Evolutionary conservation across 2,797 vertebrate genomes (phyloP).

Genomic region (Anguilla obscura): DNA sequence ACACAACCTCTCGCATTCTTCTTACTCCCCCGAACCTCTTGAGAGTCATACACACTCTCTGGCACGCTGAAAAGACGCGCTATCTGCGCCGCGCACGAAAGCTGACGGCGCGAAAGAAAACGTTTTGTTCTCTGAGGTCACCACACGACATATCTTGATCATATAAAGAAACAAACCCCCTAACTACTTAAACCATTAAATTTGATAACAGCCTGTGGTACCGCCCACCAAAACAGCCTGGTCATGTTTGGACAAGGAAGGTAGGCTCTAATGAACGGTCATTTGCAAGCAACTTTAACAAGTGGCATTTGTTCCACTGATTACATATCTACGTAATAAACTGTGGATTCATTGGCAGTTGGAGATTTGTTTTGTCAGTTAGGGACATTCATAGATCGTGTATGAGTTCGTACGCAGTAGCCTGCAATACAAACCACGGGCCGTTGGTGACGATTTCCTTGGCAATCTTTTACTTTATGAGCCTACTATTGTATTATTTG

Average conservation of each 20-base stretch:
- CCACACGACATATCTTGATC: background rate
- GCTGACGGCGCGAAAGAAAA: background rate
- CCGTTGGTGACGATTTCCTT: slow-evolving; percentile 34
- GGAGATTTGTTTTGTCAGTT: slow-evolving; percentile 32
- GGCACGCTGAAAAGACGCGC: background rate
- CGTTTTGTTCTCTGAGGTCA: background rate
- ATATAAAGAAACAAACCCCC: background rate
- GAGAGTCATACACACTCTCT: background rate
- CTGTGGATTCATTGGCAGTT: background rate
- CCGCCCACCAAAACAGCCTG: background rate
- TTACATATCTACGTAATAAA: too few relatives aligned
- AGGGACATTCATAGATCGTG: slow-evolving; percentile 18
- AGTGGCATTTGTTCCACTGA: too few relatives aligned
- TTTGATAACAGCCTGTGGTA: background rate
- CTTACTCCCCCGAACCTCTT: background rate
- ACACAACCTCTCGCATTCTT: background rate
- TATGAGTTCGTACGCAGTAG: background rate
- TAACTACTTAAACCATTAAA: background rate
- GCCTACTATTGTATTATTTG: slow-evolving; percentile 12
- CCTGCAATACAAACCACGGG: background rate
- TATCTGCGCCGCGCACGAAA: background rate
- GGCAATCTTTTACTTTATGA: slow-evolving; percentile 19
- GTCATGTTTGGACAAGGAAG: background rate
- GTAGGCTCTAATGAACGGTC: background rate
- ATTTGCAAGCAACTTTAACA: background rate